Conservation (phyloP, 2,888 invertebrate genomes). For the Heliothis peltigera region DNA sequence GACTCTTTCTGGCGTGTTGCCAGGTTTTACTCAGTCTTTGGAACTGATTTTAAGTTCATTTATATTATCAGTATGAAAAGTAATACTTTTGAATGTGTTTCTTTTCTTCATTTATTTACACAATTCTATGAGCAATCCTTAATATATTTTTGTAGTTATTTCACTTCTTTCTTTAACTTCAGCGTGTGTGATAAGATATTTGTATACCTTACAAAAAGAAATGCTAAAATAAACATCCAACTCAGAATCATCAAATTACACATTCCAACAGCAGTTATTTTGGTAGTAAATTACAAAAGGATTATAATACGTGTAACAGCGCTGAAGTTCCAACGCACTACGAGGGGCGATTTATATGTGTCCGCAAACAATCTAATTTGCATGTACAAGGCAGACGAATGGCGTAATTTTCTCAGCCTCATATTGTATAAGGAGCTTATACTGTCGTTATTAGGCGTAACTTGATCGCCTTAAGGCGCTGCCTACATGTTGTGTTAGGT, state of each 20-base stretch:
- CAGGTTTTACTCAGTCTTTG: constrained; percentile 24
- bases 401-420: constrained; percentile 77
- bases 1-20: constrained; percentile 41
- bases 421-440: constrained; percentile 71
- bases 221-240: not conserved
- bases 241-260: constrained; percentile 21
- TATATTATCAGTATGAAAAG: constrained; percentile 24
- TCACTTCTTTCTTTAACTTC: too few species aligned
- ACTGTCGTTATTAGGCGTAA: constrained; percentile 59
- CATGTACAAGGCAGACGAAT: constrained; percentile 77
- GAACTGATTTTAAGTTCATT: constrained; percentile 40
- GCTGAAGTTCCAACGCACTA: constrained; percentile 67
- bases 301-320: constrained; percentile 61
- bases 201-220: not conserved
- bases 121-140: not conserved
- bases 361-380: constrained; percentile 81
- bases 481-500: constrained; percentile 35
- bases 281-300: constrained; percentile 61
- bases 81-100: constrained; percentile 1
- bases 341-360: constrained; percentile 75
- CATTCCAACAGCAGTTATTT: constrained; percentile 48
- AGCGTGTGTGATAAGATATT: not conserved
- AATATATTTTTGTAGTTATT: not conserved
- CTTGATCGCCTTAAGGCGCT: constrained; percentile 55
- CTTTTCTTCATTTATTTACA: not conserved